Conservation (phyloP, 2,113 vertebrate species). For the Serilophus lunatus region DNA sequence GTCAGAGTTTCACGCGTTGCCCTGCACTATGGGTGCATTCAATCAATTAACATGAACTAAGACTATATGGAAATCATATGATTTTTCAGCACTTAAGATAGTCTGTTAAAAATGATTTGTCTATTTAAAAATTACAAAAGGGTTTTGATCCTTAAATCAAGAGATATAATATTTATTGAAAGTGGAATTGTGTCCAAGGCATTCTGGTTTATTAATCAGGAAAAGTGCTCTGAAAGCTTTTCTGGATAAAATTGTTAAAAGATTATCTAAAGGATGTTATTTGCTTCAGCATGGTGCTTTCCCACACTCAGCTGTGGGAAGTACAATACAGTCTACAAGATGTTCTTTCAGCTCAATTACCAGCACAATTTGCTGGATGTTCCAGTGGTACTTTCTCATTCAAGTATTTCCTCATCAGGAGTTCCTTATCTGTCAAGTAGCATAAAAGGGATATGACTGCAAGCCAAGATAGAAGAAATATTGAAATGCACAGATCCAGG, state of each 20-base stretch:
- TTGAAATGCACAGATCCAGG: neutral
- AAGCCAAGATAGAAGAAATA: neutral
- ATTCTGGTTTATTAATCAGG: neutral
- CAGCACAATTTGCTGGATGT: neutral
- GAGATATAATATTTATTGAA: neutral
- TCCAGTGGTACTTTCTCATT: neutral
- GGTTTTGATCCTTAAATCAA: neutral
- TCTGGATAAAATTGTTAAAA: neutral
- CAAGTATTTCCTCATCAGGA: neutral
- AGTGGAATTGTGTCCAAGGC: neutral
- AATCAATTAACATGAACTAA: neutral
- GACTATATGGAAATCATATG: neutral
- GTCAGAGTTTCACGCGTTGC: neutral
- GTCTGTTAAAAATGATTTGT: neutral
- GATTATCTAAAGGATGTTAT: neutral
- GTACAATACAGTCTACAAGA: neutral
- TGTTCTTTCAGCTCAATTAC: neutral
- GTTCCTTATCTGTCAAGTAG: neutral
- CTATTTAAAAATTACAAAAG: neutral
- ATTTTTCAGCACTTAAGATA: neutral
- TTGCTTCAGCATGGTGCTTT: neutral
- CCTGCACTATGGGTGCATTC: neutral
- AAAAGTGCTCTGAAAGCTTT: neutral
- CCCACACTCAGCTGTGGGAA: neutral
- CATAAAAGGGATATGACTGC: neutral